These are phyloP conservation scores for Xiphophorus maculatus DNA, from an alignment of 2,113 vertebrate genomes.

Conservation along the genomic window DNA sequence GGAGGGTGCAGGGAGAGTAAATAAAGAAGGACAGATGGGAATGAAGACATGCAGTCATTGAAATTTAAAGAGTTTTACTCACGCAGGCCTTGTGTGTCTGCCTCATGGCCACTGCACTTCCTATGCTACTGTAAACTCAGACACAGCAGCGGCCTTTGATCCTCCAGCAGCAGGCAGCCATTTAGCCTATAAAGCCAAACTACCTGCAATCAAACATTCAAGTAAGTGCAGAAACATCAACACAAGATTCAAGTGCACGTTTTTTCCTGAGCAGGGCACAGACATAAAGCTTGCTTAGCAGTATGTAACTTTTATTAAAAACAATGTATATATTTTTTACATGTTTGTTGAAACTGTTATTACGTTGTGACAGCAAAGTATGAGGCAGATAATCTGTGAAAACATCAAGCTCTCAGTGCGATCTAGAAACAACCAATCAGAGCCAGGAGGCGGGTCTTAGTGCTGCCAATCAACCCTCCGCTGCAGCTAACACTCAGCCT, in stretches of 20 bases:
- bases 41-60: conserved; percentile 25
- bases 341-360: too few species aligned
- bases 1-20: neutral
- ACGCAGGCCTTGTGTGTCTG: conserved; percentile 53
- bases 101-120: conserved; percentile 65
- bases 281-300: neutral
- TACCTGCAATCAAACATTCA: conserved; percentile 43
- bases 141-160: conserved; percentile 58
- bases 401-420: too few species aligned
- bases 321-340: too few species aligned
- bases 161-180: conserved; percentile 33
- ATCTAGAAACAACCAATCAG: too few species aligned
- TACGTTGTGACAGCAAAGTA: too few species aligned
- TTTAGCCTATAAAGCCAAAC: conserved; percentile 59
- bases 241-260: conserved; percentile 1
- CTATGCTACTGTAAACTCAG: conserved; percentile 67
- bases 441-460: too few species aligned
- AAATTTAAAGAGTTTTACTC: conserved; percentile 64
- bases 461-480: too few species aligned
- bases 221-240: conserved; percentile 1
- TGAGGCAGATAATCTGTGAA: too few species aligned
- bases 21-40: conserved; percentile 23
- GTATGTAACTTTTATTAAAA: too few species aligned
- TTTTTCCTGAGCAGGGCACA: conserved; percentile 13
- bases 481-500: too few species aligned